Base-by-base conservation (phyloP, 2,797 vertebrate genomes). In the Sebastes diaconus region DNA sequence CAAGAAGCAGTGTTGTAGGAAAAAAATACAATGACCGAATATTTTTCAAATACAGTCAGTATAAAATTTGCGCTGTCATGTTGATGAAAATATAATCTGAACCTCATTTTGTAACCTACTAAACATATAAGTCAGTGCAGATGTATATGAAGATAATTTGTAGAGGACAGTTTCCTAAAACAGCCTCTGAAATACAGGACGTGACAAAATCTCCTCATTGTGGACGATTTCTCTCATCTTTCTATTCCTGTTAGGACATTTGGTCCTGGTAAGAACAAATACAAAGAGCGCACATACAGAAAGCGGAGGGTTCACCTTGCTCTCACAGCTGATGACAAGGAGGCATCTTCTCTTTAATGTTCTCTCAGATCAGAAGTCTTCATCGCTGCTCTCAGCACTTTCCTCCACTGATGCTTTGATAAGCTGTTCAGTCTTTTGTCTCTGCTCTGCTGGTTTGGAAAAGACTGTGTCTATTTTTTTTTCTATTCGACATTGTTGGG, bases 361-460 rank as follows among this genome's bases (percentile, higher is more conserved):
- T 71, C 79, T 54, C n/a, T 81, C 84, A 46, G 79, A 93, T 91
- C 79, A 73, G 65, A 88, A 85, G 70, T 79, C 83, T 68, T 84
- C 83, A 91, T 88, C 86, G 16, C 82, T 83, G 63, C 63, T 71
- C 83, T 92, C 90, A 93, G 92, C 91, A 90, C 71, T 87, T 90
- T 89, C 73, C 77, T 73, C 73, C 52, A 42, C 76, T 79, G 91
- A 92, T 92, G 80, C 66, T 87, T 74, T 79, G 90, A 92, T 93
- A 90, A 92, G 86, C 81, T 25, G 18, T 58, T 88, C 85, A 75
- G 74, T 84, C 69, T 82, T 84, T 81, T 77, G 52, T 55, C 13
- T 85, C 78, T 87, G 60, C 75, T 90, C 63, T 77, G 84, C 80
- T 75, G 52, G 64, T 86, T 79, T 80, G 46, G 68, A 79, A 83